Percentiles rank a stretch among this genome's conserved stretches.
phyloP scores from a whole-genome alignment of 2,888 invertebrate species.

The Drosophila percnosoma region DNA sequence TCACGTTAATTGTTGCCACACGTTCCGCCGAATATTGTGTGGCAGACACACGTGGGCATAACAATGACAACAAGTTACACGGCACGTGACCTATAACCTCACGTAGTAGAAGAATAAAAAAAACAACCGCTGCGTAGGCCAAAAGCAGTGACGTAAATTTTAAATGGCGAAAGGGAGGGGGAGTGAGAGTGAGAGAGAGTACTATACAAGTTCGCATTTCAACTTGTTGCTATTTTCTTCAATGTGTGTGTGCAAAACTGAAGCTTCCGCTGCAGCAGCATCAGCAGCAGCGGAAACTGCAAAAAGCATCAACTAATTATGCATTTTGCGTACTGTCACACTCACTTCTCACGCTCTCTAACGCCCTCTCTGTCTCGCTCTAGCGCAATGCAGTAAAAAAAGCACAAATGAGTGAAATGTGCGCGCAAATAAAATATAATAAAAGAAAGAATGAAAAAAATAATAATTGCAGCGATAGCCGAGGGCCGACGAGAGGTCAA shows the following conservation, averaged over 20 bases:
- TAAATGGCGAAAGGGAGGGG: not conserved
- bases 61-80: conserved; percentile 45
- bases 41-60: conserved; percentile 61
- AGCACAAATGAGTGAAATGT: conserved; percentile 45
- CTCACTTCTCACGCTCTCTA: conserved; percentile 17
- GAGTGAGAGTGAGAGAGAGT: not conserved
- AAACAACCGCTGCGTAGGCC: conserved; percentile 43
- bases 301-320: conserved; percentile 49
- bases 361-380: conserved; percentile 15
- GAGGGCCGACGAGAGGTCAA: conserved; percentile 70
- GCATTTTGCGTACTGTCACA: conserved; percentile 34
- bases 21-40: conserved; percentile 54
- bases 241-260: conserved; percentile 35
- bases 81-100: conserved; percentile 63
- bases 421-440: conserved; percentile 61
- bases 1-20: conserved; percentile 72
- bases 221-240: conserved; percentile 52
- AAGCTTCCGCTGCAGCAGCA: conserved; percentile 55
- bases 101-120: conserved; percentile 2
- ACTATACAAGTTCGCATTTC: not conserved
- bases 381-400: conserved; percentile 42
- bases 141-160: conserved; percentile 25
- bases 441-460: conserved; percentile 30
- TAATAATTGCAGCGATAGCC: conserved; percentile 64
- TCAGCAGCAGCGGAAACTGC: conserved; percentile 54